Evolutionary conservation across 2,888 invertebrate genomes (phyloP).

Genomic region (Drosophila anceps): DNA sequence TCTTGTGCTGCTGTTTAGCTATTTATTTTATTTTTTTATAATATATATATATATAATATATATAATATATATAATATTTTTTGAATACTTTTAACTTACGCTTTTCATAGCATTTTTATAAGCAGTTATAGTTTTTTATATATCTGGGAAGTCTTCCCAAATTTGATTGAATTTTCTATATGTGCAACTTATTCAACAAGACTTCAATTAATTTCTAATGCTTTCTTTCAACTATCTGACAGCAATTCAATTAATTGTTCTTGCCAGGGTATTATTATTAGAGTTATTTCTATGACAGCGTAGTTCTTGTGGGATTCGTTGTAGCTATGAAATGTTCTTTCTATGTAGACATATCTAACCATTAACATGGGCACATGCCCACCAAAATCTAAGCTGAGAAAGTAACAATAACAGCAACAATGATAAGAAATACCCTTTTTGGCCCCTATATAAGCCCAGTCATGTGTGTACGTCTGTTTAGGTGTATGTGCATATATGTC

Average conservation of each 20-base stretch:
- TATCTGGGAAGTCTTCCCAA: not conserved
- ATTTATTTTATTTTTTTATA: not conserved
- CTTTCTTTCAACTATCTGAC: no score
- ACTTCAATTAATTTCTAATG: not conserved
- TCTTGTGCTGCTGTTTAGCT: not conserved
- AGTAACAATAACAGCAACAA: slow-evolving; percentile 34
- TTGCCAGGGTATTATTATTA: slow-evolving; percentile 5
- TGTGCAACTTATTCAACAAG: not conserved
- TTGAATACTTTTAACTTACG: no score
- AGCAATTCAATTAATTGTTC: not conserved
- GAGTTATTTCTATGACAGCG: not conserved
- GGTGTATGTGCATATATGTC: slow-evolving; percentile 14
- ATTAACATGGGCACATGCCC: slow-evolving; percentile 50
- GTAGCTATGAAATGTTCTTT: slow-evolving; percentile 67
- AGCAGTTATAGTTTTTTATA: not conserved
- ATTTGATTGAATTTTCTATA: not conserved
- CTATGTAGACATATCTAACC: slow-evolving; percentile 45
- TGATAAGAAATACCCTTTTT: slow-evolving; percentile 33
- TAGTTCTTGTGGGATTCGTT: slow-evolving; percentile 9
- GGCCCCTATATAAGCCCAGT: slow-evolving; percentile 27
- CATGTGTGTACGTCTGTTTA: slow-evolving; percentile 22
- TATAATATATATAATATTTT: no score
- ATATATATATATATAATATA: no score
- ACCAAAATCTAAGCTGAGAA: slow-evolving; percentile 24
- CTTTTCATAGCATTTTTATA: no score